Evolutionary conservation across 2,797 vertebrate genomes (phyloP), one percentile per base, ranked within the genome.

Genomic region (Lutjanus campechanus): DNA sequence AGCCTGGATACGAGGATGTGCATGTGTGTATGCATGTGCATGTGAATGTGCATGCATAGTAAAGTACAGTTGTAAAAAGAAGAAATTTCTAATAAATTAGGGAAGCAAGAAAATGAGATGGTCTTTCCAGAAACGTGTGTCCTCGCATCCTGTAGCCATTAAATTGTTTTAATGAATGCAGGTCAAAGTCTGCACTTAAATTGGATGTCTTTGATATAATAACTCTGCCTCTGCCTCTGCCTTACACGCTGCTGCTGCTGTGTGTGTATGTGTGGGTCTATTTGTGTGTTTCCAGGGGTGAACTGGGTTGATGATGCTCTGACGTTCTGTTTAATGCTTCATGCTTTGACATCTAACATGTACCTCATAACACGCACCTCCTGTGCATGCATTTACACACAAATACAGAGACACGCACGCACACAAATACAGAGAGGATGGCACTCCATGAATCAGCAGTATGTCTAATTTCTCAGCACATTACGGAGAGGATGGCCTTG

Each of bases 381-480:
- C 13, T 56, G 51, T 12, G 17, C 16, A 11, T 43, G 40, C 55
- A 69, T 36, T 22, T 41, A 68, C 77, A 72, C 66, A 58, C 63
- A 50, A 15, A 66, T 41, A 61, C n/a, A 65, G 1, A 58, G 56
- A 44, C 66, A 51, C 20, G 29, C n/a, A 62, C 50, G 50, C 54
- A 74, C 55, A 77, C 17, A 88, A 13, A 20, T 0, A 56, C 22
- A 73, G 7, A 1, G 20, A 76, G 72, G 22, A 65, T 54, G 59
- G 73, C 85, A 90, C 91, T 87, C 77, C 88, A 90, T 92, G 85
- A 91, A 91, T 94, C 88, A 91, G 89, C 77, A 80, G 66, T 71
- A 79, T 56, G 86, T 90, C 90, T 91, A 90, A 94, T 95, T 94
- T 88, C 83, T 94, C 85, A 88, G 61, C 88, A 86, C 89, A 91